These are phyloP conservation scores for Diachasma alloeum DNA, from an alignment of 1,140 invertebrate genomes.

Conservation along the genomic window DNA sequence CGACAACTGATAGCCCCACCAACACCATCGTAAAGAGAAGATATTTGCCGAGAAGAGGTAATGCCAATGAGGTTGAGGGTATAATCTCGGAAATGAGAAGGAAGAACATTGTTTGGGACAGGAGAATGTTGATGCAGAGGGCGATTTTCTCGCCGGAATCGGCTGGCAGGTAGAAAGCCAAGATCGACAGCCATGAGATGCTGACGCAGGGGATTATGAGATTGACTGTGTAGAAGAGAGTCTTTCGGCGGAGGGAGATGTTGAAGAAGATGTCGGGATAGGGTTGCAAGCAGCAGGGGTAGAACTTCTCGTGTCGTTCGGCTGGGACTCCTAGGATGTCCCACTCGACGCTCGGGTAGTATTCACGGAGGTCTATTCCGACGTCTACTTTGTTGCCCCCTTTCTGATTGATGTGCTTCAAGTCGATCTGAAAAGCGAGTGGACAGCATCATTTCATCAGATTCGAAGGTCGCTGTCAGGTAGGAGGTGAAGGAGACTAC, in stretches of 20 bases:
- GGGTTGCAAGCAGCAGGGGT: constrained; percentile 87
- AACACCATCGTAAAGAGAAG: constrained; percentile 98
- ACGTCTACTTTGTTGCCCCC: constrained; percentile 81
- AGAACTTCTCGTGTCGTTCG: constrained; percentile 88
- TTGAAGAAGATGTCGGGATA: constrained; percentile 98
- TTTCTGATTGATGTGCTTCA: constrained; percentile 88
- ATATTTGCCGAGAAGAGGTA: constrained; percentile 97
- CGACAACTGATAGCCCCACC: constrained; percentile 94
- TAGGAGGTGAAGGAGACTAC: constrained; percentile 61
- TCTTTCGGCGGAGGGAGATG: constrained; percentile 93
- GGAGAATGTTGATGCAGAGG: constrained; percentile 96
- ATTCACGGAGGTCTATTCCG: constrained; percentile 92
- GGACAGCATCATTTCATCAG: neutral
- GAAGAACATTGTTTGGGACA: constrained; percentile 99
- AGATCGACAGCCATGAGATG: constrained; percentile 88
- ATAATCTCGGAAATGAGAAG: constrained; percentile 97
- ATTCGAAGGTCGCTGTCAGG: neutral
- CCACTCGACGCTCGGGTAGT: constrained; percentile 97
- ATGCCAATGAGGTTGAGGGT: constrained; percentile 95
- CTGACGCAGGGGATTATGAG: constrained; percentile 93
- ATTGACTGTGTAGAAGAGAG: constrained; percentile 96
- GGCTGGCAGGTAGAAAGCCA: constrained; percentile 98
- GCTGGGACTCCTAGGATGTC: constrained; percentile 94
- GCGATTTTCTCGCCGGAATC: constrained; percentile 99
- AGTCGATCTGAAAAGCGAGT: constrained; percentile 76